Evolutionary conservation across 2,113 vertebrate species (phyloP).

Genomic region (Pluvialis apricaria): DNA sequence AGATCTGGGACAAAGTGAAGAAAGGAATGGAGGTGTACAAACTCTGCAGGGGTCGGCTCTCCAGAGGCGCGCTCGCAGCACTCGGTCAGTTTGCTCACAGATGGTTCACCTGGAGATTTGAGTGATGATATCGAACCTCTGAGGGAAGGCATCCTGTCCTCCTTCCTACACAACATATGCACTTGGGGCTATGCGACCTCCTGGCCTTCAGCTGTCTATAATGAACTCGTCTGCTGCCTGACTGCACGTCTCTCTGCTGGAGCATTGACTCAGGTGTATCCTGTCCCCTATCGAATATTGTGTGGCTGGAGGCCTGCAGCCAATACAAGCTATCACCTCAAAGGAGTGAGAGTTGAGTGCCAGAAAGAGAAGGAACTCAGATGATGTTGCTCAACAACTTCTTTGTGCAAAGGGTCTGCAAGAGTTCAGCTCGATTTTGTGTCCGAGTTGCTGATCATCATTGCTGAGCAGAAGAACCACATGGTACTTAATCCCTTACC

Average conservation of each 20-base stretch:
- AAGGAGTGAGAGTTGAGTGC: background rate
- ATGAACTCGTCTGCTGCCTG: background rate
- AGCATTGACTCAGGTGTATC: background rate
- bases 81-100: fast-evolving
- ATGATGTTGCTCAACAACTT: background rate
- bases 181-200: background rate
- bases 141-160: background rate
- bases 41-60: background rate
- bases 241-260: background rate
- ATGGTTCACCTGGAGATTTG: background rate
- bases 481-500: background rate
- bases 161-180: background rate
- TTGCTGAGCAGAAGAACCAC: background rate
- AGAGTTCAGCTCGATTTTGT: background rate
- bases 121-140: background rate
- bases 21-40: background rate
- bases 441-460: background rate
- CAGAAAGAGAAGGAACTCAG: background rate
- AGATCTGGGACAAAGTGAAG: background rate
- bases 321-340: background rate
- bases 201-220: background rate
- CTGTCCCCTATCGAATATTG: background rate
- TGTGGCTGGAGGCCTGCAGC: background rate
- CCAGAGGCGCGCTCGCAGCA: fast-evolving
- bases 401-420: background rate